Evolutionary conservation across 2,113 vertebrate genomes (phyloP).

Genomic region (Pithys albifrons): DNA sequence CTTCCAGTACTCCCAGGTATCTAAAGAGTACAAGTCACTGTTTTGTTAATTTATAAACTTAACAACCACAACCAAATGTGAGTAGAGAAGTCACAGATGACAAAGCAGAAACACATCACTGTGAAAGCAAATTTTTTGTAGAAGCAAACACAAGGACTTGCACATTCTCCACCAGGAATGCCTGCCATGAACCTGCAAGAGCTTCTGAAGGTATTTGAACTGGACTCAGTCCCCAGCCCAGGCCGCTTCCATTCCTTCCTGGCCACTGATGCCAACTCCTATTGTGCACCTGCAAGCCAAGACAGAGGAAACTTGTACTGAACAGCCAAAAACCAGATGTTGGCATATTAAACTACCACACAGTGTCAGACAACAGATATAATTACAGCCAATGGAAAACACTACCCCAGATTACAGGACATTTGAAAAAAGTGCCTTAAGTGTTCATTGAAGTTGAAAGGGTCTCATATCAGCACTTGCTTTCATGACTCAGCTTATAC

Average conservation of each 20-base stretch:
- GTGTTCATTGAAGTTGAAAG: not conserved
- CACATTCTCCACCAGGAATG: slow-evolving; percentile 85
- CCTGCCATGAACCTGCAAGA: slow-evolving; percentile 81
- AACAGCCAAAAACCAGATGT: not conserved
- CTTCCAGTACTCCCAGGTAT: not conserved
- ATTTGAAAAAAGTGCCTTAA: not conserved
- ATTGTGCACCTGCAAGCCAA: slow-evolving; percentile 76
- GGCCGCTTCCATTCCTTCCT: slow-evolving; percentile 83
- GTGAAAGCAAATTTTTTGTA: slow-evolving; percentile 86
- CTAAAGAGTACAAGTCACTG: not conserved
- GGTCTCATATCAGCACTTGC: not conserved
- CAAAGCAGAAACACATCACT: slow-evolving; percentile 85
- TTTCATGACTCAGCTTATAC: not conserved
- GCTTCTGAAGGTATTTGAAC: slow-evolving; percentile 80
- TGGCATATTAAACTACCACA: not conserved
- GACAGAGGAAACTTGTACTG: not conserved
- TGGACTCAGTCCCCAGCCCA: slow-evolving; percentile 81
- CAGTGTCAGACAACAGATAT: not conserved
- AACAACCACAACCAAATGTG: slow-evolving; percentile 69
- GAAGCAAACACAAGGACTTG: slow-evolving; percentile 85
- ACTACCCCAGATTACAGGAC: not conserved
- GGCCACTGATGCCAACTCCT: slow-evolving; percentile 82
- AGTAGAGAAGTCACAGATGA: slow-evolving; percentile 85
- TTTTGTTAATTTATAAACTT: not conserved
- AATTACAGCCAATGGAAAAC: not conserved